Evolutionary conservation across 2,113 vertebrate genomes (phyloP).

Genomic region (Heptranchias perlo): DNA sequence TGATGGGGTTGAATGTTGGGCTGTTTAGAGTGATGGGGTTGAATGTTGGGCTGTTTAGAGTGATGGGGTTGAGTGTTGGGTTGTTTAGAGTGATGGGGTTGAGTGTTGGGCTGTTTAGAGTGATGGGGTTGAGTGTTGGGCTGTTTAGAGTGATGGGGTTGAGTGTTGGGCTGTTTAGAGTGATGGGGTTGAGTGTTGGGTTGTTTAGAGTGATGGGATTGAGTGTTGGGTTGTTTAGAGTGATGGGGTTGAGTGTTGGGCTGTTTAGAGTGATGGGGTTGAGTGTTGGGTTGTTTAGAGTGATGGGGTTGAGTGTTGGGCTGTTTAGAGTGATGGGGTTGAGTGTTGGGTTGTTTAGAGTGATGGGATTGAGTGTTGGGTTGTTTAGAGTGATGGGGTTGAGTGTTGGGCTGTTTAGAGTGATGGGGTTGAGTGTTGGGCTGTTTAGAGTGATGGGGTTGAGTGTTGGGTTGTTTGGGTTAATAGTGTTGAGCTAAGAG

Average conservation of each 20-base stretch:
- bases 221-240: neutral
- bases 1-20: neutral
- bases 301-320: neutral
- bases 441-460: neutral
- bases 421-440: neutral
- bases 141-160: neutral
- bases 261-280: neutral
- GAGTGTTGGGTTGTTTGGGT: neutral
- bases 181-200: neutral
- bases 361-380: neutral
- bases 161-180: neutral
- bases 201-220: neutral
- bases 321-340: neutral
- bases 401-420: neutral
- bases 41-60: neutral
- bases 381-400: neutral
- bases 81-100: neutral
- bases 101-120: neutral
- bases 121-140: neutral
- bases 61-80: neutral
- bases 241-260: neutral
- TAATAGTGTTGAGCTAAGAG: neutral
- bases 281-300: neutral
- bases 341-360: neutral
- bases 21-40: neutral